phyloP scores from a whole-genome alignment of 2,797 vertebrate species.

The Mastacembelus armatus region DNA sequence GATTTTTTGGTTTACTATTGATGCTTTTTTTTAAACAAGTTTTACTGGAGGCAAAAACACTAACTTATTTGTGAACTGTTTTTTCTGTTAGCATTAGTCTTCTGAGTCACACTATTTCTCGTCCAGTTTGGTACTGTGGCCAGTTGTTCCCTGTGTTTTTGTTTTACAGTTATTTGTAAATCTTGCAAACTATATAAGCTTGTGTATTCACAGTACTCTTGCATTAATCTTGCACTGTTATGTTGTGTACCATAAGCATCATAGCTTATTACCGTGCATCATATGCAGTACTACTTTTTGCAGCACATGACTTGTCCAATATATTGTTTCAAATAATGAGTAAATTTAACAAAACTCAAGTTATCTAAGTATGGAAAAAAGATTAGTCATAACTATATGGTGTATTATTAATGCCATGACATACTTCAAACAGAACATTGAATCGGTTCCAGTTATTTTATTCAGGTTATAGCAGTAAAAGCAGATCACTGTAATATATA shows the following conservation, averaged over 20 bases:
- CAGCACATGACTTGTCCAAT: neutral
- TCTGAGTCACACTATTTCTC: constrained; percentile 55
- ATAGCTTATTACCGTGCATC: constrained; percentile 35
- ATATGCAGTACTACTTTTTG: constrained; percentile 1
- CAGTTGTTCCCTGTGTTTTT: constrained; percentile 35
- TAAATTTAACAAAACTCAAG: too few species aligned
- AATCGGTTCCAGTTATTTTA: constrained; percentile 88
- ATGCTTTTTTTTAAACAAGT: constrained; percentile 54
- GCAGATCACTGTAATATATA: constrained; percentile 85
- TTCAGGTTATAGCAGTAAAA: constrained; percentile 89
- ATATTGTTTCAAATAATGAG: constrained; percentile 21
- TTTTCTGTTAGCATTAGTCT: constrained; percentile 41
- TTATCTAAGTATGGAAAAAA: constrained; percentile 44
- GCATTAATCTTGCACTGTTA: constrained; percentile 51
- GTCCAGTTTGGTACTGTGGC: constrained; percentile 56
- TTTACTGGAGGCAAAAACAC: constrained; percentile 39
- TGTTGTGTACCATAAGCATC: constrained; percentile 41
- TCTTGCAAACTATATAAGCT: constrained; percentile 41
- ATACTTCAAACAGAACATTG: constrained; percentile 36
- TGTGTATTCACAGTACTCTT: constrained; percentile 47
- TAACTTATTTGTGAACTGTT: constrained; percentile 44
- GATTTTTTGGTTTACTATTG: constrained; percentile 58
- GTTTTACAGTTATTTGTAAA: constrained; percentile 62
- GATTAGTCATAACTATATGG: constrained; percentile 43
- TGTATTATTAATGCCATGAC: constrained; percentile 54